Evolutionary conservation across 2,113 vertebrate species (phyloP).

Genomic region (Zootoca vivipara): DNA sequence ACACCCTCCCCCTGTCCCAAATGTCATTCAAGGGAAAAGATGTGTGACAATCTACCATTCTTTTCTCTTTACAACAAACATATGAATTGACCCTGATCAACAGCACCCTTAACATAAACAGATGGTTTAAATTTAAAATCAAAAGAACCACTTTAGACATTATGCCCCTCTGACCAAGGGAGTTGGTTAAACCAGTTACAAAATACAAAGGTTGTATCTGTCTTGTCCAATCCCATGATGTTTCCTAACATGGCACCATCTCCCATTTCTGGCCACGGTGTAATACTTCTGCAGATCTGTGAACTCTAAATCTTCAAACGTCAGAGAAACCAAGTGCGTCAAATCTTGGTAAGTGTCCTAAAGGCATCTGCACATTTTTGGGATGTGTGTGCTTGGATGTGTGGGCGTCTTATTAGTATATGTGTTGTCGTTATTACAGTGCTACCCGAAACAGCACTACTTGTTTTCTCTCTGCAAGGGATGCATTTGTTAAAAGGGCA

Average conservation of each 20-base stretch:
- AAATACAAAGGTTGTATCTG: not conserved
- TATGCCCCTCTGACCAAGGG: not conserved
- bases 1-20: no score
- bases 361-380: not conserved
- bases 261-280: not conserved
- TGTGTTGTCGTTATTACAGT: not conserved
- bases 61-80: no score
- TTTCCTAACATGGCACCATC: not conserved
- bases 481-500: slow-evolving; percentile 13
- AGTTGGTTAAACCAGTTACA: not conserved
- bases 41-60: no score
- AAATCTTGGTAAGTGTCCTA: not conserved
- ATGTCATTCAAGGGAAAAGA: no score
- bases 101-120: no score
- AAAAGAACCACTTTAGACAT: not conserved
- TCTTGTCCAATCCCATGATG: not conserved
- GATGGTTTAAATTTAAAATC: no score
- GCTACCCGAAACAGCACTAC: not conserved
- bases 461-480: not conserved
- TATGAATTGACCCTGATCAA: no score
- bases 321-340: not conserved
- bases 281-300: not conserved
- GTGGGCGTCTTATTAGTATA: not conserved
- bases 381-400: not conserved
- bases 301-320: not conserved